Conservation (phyloP, 2,888 invertebrate species). For the Habroteleia sp. region DNA sequence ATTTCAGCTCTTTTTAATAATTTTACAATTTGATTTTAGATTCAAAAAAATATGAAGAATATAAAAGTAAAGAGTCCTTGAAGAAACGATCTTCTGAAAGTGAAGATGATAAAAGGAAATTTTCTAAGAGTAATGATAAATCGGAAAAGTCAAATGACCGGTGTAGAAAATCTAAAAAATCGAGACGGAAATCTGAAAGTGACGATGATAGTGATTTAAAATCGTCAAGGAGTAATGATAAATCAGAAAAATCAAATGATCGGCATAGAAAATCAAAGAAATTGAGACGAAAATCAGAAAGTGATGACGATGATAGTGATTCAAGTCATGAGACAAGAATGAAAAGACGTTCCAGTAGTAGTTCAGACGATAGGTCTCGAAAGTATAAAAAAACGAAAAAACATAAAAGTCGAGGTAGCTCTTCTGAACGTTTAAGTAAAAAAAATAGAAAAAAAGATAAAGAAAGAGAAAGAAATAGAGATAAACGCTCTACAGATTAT, state of each 20-base stretch:
- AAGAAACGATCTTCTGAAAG: conserved; percentile 74
- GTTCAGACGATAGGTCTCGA: conserved; percentile 58
- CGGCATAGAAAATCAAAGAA: conserved; percentile 65
- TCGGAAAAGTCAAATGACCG: conserved; percentile 47
- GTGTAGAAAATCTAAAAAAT: conserved; percentile 66
- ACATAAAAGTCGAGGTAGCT: conserved; percentile 77
- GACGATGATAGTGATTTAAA: conserved; percentile 44
- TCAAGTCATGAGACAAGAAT: conserved; percentile 67
- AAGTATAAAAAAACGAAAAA: conserved; percentile 76
- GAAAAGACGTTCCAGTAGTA: conserved; percentile 67
- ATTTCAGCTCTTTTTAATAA: conserved; percentile 73
- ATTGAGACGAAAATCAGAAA: conserved; percentile 46
- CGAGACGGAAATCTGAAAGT: conserved; percentile 43
- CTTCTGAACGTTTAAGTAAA: conserved; percentile 80
- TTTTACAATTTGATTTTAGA: conserved; percentile 82
- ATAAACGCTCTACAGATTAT: conserved; percentile 78
- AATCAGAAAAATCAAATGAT: conserved; percentile 46
- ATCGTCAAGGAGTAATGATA: too few relatives aligned
- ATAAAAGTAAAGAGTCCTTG: conserved; percentile 82
- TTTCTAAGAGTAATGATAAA: too few relatives aligned
- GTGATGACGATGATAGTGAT: conserved; percentile 43
- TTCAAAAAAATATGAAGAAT: conserved; percentile 87
- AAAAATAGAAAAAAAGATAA: conserved; percentile 84
- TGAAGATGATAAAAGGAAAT: conserved; percentile 37
- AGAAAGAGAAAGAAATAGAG: conserved; percentile 83